phyloP scores from a whole-genome alignment of 2,797 vertebrate species.

The Gadopsis bispinosus region DNA sequence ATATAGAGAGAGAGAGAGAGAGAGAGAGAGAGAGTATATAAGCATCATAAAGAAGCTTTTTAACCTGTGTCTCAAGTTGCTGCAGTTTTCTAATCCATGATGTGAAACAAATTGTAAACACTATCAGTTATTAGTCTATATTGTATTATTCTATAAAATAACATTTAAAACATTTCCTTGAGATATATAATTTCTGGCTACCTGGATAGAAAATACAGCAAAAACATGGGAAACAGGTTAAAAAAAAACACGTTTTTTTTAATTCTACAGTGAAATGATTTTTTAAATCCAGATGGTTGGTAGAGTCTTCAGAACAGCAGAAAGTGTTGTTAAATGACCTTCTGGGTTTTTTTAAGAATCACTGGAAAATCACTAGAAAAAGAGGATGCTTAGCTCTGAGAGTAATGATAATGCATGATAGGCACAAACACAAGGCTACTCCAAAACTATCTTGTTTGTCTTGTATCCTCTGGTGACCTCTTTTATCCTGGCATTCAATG shows the following conservation, averaged over 20 bases:
- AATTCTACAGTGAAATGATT: not conserved
- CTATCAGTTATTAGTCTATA: not conserved
- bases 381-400: not conserved
- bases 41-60: conserved; percentile 1
- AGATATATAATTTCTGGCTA: not conserved
- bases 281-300: too few relatives aligned
- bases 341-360: not conserved
- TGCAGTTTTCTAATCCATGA: not conserved
- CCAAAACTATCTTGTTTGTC: not conserved
- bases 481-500: conserved; percentile 1
- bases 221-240: conserved; percentile 1
- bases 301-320: not conserved
- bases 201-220: not conserved
- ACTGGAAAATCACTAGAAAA: not conserved
- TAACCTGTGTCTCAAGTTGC: not conserved
- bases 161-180: too few relatives aligned
- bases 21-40: too few relatives aligned
- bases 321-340: not conserved
- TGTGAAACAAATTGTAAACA: not conserved
- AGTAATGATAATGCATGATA: not conserved
- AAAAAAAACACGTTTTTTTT: not conserved
- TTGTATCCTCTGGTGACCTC: not conserved
- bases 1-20: too few relatives aligned
- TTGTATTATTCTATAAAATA: not conserved
- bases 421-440: not conserved